Evolutionary conservation across 1,140 invertebrate species (phyloP).

Genomic region (Melitaea cinxia): DNA sequence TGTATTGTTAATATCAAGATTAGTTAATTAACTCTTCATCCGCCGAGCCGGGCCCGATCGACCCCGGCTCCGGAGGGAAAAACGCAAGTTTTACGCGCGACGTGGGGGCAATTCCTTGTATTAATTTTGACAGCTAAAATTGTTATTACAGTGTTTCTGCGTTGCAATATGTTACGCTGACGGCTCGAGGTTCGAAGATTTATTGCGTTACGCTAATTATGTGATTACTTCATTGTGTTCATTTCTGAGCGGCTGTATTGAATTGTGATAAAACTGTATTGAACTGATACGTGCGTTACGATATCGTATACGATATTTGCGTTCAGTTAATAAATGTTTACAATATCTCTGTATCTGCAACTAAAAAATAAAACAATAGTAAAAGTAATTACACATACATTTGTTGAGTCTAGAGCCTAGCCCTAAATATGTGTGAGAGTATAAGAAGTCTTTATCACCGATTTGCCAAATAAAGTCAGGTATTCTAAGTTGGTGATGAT

Average conservation of each 20-base stretch:
- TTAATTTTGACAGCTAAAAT: constrained; percentile 56
- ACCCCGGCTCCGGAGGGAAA: constrained; percentile 31
- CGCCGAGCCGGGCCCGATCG: constrained; percentile 31
- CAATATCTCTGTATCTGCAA: no score
- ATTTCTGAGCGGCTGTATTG: constrained; percentile 4
- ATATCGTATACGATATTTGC: no score
- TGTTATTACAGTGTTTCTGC: constrained; percentile 47
- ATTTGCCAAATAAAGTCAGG: no score
- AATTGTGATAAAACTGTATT: background rate
- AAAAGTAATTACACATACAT: no score
- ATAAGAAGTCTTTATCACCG: no score
- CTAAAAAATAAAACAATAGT: no score
- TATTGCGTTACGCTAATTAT: constrained; percentile 33
- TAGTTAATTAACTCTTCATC: constrained; percentile 75
- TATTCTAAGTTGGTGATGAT: no score
- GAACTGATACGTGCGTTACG: background rate
- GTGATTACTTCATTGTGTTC: constrained; percentile 18
- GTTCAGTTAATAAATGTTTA: no score
- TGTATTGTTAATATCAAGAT: constrained; percentile 76
- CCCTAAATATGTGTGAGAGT: no score
- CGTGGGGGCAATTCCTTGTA: constrained; percentile 50
- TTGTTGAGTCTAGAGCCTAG: no score
- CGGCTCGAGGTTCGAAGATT: constrained; percentile 37
- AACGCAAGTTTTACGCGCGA: constrained; percentile 48
- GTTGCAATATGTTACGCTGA: constrained; percentile 49